Evolutionary conservation across 2,888 invertebrate species (phyloP), one percentile per base, ranked within the genome.

Genomic region (Drosophila prolongata): DNA sequence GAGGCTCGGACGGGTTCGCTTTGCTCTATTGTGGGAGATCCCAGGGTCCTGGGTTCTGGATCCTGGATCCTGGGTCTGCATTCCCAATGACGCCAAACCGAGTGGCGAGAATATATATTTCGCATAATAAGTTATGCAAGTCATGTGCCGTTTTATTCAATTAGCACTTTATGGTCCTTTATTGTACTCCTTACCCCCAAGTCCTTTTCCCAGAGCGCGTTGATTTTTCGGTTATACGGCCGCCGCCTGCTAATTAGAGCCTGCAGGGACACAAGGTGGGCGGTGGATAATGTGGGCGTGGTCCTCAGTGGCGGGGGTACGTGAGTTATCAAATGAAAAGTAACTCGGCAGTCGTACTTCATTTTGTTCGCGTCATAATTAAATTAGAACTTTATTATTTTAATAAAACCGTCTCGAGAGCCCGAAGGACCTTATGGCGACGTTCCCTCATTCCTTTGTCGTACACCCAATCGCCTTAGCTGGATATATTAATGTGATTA

Each of bases 111-210:
- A 68, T 61, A 62, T 30, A 67, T 69, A 72, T 66, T 60, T 66
- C 73, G 71, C 84, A 89, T 87, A 89, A 90, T 89, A 88, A 89
- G 90, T 91, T 91, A 85, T 89, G 90, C 91, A 80, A 82, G 88
- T 90, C 90, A 90, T 91, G 90, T 90, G 80, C 90, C 89, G 79
- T 89, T 89, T 90, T 91, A 91, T 90, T 90, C 90, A 90, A 90
- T 90, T 90, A 90, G 90, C 83, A 85, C 79, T 83, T 90, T 88
- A 89, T 86, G 89, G 90, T 80, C 90, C 86, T 84, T 89, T 89
- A 90, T 85, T 89, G 87, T 86, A 67, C 79, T 62, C 74, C 67
- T 73, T 50, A 49, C 88, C 64, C 60, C 52, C 60, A 61, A 16
- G 10, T 24, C 54, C 37, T 44, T 40, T 56, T 47, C 47, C 66